A percentile compares a stretch with the other conserved stretches of the same genome.
These are phyloP conservation scores for Pyrrhopygopsis socrates DNA, from an alignment of 2,888 invertebrate genomes.

Conservation along the genomic window DNA sequence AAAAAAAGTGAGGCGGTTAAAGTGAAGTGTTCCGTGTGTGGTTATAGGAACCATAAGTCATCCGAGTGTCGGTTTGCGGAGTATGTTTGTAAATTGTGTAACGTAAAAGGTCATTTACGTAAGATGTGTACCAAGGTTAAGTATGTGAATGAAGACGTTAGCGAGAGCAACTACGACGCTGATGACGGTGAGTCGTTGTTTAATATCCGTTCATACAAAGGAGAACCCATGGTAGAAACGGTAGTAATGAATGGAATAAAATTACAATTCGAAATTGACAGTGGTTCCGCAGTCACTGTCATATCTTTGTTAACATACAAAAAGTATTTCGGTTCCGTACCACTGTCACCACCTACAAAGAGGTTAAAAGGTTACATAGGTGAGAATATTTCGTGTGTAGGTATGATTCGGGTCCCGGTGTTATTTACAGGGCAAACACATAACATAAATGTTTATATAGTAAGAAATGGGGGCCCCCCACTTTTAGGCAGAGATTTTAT, in stretches of 20 bases:
- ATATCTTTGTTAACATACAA: too few relatives aligned
- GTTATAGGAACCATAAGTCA: background rate
- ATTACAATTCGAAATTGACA: conserved; percentile 66
- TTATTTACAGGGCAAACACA: conserved; percentile 37
- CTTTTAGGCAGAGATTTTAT: conserved; percentile 78
- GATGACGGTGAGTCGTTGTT: background rate
- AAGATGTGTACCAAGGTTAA: background rate
- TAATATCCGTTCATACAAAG: conserved; percentile 54
- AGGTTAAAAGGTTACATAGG: too few relatives aligned
- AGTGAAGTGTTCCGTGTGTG: background rate
- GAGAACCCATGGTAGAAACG: conserved; percentile 66
- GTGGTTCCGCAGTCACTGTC: too few relatives aligned
- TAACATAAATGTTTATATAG: conserved; percentile 64
- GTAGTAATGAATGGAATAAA: conserved; percentile 39
- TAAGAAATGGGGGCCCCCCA: conserved; percentile 77
- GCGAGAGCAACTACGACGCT: background rate
- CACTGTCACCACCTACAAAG: too few relatives aligned
- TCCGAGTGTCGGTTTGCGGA: background rate
- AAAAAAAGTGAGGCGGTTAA: background rate
- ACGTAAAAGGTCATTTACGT: background rate
- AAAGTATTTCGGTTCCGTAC: too few relatives aligned
- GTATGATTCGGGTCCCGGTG: conserved; percentile 78
- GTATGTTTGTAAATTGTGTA: background rate
- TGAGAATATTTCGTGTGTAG: too few relatives aligned
- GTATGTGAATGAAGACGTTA: background rate